Evolutionary conservation across 2,113 vertebrate species (phyloP).

Genomic region (Prunella fulvescens): DNA sequence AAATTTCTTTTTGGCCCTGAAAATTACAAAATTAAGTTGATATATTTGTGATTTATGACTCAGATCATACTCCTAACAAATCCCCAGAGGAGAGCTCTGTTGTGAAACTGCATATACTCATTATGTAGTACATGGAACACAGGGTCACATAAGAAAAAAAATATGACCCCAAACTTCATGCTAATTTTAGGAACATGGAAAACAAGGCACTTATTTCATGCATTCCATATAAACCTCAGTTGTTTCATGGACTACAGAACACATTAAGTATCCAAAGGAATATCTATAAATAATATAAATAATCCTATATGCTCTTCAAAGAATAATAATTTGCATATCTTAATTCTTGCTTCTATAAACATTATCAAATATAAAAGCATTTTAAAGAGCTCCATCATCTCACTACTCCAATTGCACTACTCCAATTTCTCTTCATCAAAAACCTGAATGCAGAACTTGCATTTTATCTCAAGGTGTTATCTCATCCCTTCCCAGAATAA

Average conservation of each 20-base stretch:
- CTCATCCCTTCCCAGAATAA: background rate
- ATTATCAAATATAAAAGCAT: background rate
- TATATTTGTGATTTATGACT: background rate
- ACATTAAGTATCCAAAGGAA: background rate
- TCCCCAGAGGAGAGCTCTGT: background rate
- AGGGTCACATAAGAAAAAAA: background rate
- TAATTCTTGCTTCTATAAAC: background rate
- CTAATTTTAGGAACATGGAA: background rate
- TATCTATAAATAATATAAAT: background rate
- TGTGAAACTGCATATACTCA: background rate
- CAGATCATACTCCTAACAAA: background rate
- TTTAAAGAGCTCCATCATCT: background rate
- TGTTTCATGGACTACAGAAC: background rate
- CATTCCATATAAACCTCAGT: background rate
- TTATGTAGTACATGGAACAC: background rate
- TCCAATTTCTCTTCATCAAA: background rate
- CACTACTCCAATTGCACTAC: background rate
- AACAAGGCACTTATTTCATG: background rate
- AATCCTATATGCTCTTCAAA: background rate
- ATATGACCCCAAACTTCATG: background rate
- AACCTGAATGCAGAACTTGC: background rate
- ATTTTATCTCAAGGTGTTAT: background rate
- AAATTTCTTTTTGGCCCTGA: background rate
- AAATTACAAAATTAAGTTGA: background rate
- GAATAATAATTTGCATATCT: accelerated